A percentile compares a stretch with the other conserved stretches of the same genome.
Evolutionary conservation across 2,888 invertebrate genomes (phyloP).

Genomic region (Drosophila longiperda): DNA sequence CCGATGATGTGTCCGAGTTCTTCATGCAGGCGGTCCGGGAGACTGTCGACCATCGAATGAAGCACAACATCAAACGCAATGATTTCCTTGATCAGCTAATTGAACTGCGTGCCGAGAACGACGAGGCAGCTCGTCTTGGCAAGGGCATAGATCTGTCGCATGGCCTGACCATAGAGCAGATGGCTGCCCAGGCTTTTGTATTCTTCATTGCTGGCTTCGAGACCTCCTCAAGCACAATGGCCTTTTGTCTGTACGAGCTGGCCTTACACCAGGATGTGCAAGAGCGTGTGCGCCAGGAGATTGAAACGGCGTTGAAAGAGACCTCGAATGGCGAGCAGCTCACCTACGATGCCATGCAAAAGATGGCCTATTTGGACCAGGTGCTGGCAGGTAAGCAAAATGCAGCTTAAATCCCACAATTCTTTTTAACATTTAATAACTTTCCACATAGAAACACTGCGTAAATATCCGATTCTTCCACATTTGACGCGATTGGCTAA

Average conservation of each 20-base stretch:
- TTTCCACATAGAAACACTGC: slow-evolving; percentile 86
- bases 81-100: slow-evolving; percentile 86
- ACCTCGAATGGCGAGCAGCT: slow-evolving; percentile 64
- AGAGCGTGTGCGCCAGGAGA: slow-evolving; percentile 69
- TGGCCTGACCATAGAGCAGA: slow-evolving; percentile 83
- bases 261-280: slow-evolving; percentile 78
- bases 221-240: slow-evolving; percentile 85
- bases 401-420: fast-evolving
- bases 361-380: slow-evolving; percentile 80
- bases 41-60: slow-evolving; percentile 83
- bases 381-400: slow-evolving; percentile 74
- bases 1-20: slow-evolving; percentile 70
- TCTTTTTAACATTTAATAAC: too few species aligned
- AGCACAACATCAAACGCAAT: slow-evolving; percentile 82
- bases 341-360: slow-evolving; percentile 68
- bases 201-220: slow-evolving; percentile 87
- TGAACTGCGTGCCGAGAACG: slow-evolving; percentile 71
- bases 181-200: slow-evolving; percentile 86
- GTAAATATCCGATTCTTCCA: slow-evolving; percentile 86
- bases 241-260: slow-evolving; percentile 84
- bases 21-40: slow-evolving; percentile 84
- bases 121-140: slow-evolving; percentile 40
- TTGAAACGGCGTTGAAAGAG: slow-evolving; percentile 55
- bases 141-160: slow-evolving; percentile 62
- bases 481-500: slow-evolving; percentile 86